phyloP scores from a whole-genome alignment of 1,140 invertebrate species.

The Caenorhabditis tropicalis region DNA sequence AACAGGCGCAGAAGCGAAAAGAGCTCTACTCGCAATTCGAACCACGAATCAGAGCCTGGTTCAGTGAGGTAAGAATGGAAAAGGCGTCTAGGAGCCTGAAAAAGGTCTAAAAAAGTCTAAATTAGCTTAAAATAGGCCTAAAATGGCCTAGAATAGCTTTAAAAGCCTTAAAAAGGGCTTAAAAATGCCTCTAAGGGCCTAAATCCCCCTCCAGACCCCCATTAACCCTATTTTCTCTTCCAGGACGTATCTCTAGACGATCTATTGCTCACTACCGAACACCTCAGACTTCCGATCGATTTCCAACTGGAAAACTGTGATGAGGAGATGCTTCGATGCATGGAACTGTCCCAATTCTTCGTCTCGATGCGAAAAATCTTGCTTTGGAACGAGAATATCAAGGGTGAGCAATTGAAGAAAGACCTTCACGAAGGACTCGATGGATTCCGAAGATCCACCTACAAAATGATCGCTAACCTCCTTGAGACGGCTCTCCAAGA shows the following conservation, averaged over 20 bases:
- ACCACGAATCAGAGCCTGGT: not conserved
- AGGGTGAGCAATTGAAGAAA: not conserved
- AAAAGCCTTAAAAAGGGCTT: not conserved
- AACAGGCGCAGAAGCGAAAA: not conserved
- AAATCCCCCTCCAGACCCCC: too few species aligned
- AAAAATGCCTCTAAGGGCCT: not conserved
- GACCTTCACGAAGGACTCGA: not conserved
- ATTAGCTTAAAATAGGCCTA: not conserved
- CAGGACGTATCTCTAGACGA: slow-evolving; percentile 16
- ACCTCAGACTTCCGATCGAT: not conserved
- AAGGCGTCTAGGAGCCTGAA: too few species aligned
- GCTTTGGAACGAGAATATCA: not conserved
- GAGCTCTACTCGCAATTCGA: not conserved
- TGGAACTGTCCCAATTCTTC: slow-evolving; percentile 1
- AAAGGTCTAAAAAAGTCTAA: not conserved
- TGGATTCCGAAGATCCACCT: not conserved
- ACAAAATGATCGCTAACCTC: slow-evolving; percentile 2
- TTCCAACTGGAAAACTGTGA: not conserved
- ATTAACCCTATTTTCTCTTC: not conserved
- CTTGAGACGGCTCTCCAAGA: slow-evolving; percentile 15
- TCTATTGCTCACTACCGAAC: not conserved
- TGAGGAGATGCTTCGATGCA: not conserved
- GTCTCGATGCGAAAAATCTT: slow-evolving; percentile 21
- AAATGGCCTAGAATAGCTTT: too few species aligned
- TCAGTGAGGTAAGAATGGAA: not conserved